These are phyloP conservation scores for Scaptomyza cyrtandrae DNA, from an alignment of 2,888 invertebrate species.

Conservation along the genomic window DNA sequence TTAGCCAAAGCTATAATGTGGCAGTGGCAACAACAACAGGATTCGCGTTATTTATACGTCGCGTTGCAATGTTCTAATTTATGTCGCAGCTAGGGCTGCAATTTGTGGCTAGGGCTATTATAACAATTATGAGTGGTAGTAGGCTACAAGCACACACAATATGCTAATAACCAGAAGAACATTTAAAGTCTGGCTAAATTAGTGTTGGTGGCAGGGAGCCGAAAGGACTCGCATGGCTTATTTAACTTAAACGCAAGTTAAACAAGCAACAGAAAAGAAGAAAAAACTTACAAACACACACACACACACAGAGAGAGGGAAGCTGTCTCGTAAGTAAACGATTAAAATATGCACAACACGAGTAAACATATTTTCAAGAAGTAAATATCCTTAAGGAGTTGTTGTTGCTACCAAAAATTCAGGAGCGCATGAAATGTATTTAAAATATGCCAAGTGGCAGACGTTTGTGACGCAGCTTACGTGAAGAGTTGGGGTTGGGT, in stretches of 20 bases:
- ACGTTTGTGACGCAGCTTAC: constrained; percentile 46
- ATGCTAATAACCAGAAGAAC: constrained; percentile 42
- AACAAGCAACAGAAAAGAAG: constrained; percentile 48
- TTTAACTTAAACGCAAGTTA: constrained; percentile 75
- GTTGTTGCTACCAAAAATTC: constrained; percentile 59
- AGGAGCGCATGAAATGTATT: constrained; percentile 82
- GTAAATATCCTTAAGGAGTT: constrained; percentile 82
- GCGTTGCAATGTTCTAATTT: constrained; percentile 51
- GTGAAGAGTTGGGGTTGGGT: constrained; percentile 15
- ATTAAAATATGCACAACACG: constrained; percentile 84
- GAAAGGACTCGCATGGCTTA: constrained; percentile 59
- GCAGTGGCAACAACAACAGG: constrained; percentile 5
- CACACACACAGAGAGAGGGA: constrained; percentile 49
- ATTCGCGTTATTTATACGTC: constrained; percentile 58
- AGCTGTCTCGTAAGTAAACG: constrained; percentile 78
- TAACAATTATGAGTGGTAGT: constrained; percentile 45
- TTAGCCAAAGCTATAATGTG: constrained; percentile 38
- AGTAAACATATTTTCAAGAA: constrained; percentile 83
- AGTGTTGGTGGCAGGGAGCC: constrained; percentile 25
- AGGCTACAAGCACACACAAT: constrained; percentile 11
- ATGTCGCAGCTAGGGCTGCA: constrained; percentile 54
- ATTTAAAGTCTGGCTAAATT: constrained; percentile 53
- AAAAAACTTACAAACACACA: neutral
- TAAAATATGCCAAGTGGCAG: constrained; percentile 81
- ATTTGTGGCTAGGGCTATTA: constrained; percentile 56